Evolutionary conservation across 2,888 invertebrate species (phyloP).

Genomic region (Thera britannica): DNA sequence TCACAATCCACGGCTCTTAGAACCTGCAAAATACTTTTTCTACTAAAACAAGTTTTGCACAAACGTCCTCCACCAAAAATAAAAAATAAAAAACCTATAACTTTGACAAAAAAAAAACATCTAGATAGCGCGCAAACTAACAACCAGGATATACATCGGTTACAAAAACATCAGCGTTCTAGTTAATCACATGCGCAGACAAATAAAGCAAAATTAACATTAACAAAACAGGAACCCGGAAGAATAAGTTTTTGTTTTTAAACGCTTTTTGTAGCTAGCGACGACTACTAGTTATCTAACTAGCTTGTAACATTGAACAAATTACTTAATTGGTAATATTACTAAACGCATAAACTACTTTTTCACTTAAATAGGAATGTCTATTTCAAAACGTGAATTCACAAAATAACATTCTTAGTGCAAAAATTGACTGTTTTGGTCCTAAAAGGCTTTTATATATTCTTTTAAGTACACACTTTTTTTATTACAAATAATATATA

Average conservation of each 20-base stretch:
- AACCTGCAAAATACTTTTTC: slow-evolving; percentile 52
- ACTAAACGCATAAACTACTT: neutral
- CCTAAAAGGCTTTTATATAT: slow-evolving; percentile 11
- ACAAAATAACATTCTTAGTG: slow-evolving; percentile 12
- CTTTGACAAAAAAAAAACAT: neutral
- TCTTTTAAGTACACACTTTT: no score
- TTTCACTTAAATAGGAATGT: slow-evolving; percentile 10
- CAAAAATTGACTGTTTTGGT: slow-evolving; percentile 27
- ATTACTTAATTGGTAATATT: slow-evolving; percentile 2
- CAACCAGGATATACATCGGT: neutral
- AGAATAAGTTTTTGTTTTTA: neutral
- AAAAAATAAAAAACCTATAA: neutral
- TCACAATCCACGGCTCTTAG: slow-evolving; percentile 61
- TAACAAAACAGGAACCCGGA: neutral
- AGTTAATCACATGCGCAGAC: neutral
- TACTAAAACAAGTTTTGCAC: slow-evolving; percentile 36
- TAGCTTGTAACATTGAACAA: neutral
- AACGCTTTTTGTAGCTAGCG: slow-evolving; percentile 1
- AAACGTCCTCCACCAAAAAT: slow-evolving; percentile 25
- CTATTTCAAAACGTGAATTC: slow-evolving; percentile 7
- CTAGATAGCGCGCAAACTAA: neutral
- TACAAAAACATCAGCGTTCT: neutral
- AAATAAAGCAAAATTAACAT: neutral
- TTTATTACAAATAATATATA: slow-evolving; percentile 1
- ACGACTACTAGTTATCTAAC: neutral